Conservation (phyloP, 2,888 invertebrate genomes). For the Eristalis intricaria region DNA sequence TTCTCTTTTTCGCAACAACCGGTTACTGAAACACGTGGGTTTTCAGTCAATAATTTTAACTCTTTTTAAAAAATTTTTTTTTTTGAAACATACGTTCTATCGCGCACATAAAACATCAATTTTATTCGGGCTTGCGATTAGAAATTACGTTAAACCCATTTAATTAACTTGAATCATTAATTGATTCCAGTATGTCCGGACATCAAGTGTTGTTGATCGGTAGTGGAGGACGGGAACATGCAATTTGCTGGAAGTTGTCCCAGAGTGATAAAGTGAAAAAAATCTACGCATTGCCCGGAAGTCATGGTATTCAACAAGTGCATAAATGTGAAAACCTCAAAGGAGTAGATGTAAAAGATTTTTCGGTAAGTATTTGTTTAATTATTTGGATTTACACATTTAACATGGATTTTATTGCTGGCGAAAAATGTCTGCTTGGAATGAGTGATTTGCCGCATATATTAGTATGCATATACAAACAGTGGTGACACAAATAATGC, state of each 20-base stretch:
- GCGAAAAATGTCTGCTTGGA: background rate
- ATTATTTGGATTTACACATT: background rate
- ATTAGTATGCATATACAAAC: no score
- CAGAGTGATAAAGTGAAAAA: constrained; percentile 88
- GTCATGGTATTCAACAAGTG: constrained; percentile 88
- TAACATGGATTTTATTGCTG: background rate
- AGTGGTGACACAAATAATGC: no score
- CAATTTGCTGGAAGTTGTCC: constrained; percentile 95
- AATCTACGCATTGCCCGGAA: constrained; percentile 94
- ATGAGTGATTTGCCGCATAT: background rate
- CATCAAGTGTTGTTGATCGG: constrained; percentile 91
- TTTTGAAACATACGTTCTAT: background rate
- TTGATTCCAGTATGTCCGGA: constrained; percentile 53
- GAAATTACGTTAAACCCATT: no score
- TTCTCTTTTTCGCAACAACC: background rate
- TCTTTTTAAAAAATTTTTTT: background rate
- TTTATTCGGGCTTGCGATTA: no score
- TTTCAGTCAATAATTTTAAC: background rate
- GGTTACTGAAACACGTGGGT: constrained; percentile 45
- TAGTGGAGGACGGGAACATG: constrained; percentile 97
- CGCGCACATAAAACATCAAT: no score
- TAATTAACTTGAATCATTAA: background rate
- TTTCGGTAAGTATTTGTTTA: constrained; percentile 83
- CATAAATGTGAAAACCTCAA: constrained; percentile 86
- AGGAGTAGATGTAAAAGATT: constrained; percentile 85